Percentiles rank a stretch among this genome's conserved stretches.
These are phyloP conservation scores for Xestia xanthographa DNA, from an alignment of 2,888 invertebrate genomes.

Conservation along the genomic window DNA sequence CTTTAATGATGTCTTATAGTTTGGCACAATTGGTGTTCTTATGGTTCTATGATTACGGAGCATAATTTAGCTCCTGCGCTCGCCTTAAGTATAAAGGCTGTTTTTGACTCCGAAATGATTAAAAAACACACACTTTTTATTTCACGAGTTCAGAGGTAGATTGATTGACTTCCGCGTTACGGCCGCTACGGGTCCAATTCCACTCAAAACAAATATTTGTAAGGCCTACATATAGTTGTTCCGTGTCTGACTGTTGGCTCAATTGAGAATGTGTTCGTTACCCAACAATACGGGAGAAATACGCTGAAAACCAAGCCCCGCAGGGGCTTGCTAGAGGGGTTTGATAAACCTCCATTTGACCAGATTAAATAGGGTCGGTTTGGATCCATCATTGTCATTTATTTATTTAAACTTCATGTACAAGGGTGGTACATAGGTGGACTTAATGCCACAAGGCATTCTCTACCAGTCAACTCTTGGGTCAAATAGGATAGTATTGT, in stretches of 20 bases:
- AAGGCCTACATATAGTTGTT: constrained; percentile 6
- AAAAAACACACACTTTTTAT: background rate
- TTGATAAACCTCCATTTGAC: background rate
- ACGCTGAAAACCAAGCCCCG: background rate
- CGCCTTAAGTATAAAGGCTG: too few relatives aligned
- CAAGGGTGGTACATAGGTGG: too few relatives aligned
- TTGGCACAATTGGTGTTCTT: too few relatives aligned
- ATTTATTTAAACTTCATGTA: too few relatives aligned
- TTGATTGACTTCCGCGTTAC: constrained; percentile 12
- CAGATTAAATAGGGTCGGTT: background rate
- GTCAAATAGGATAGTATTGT: too few relatives aligned
- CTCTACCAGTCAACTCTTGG: too few relatives aligned
- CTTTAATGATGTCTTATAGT: too few relatives aligned
- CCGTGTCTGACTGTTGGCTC: background rate
- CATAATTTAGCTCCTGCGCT: too few relatives aligned
- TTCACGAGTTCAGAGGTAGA: background rate
- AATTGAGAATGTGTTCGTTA: background rate
- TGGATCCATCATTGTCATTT: background rate
- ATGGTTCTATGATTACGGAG: too few relatives aligned
- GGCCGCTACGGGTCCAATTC: constrained; percentile 14
- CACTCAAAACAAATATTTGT: constrained; percentile 26
- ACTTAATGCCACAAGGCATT: too few relatives aligned
- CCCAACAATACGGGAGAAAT: background rate
- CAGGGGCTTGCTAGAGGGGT: background rate
- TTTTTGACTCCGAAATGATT: background rate